Evolutionary conservation across 2,113 vertebrate genomes (phyloP).

Genomic region (Laterallus jamaicensis): DNA sequence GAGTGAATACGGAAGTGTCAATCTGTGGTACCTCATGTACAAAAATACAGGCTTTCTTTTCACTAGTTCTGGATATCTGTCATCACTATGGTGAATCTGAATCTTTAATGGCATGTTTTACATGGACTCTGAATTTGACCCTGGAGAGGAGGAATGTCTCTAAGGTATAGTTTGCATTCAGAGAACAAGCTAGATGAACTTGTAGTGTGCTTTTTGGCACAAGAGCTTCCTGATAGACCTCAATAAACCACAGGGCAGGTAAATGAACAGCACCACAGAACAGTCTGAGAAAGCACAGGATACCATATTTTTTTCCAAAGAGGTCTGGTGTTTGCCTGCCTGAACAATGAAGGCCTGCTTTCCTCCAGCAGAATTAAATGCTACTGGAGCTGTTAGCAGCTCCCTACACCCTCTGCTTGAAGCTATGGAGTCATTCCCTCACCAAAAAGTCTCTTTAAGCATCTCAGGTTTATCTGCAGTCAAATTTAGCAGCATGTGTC

Average conservation of each 20-base stretch:
- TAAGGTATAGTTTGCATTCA: background rate
- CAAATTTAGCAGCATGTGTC: slow-evolving; percentile 18
- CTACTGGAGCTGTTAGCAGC: background rate
- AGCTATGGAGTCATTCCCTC: background rate
- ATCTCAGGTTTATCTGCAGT: background rate
- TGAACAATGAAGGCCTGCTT: background rate
- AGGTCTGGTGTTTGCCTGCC: background rate
- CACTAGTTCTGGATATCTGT: background rate
- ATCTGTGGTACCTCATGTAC: background rate
- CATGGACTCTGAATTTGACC: background rate
- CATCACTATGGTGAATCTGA: background rate
- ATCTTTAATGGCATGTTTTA: background rate
- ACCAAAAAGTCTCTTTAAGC: background rate
- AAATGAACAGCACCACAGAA: background rate
- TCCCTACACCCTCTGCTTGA: background rate
- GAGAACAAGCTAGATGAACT: background rate
- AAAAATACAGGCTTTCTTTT: background rate
- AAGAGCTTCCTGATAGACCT: background rate
- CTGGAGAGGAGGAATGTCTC: background rate
- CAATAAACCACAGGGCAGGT: background rate
- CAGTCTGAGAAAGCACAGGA: background rate
- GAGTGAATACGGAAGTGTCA: background rate
- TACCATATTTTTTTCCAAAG: background rate
- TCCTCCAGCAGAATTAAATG: background rate
- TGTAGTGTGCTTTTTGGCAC: background rate